phyloP scores from a whole-genome alignment of 2,113 vertebrate genomes.

The Limnothrissa miodon region DNA sequence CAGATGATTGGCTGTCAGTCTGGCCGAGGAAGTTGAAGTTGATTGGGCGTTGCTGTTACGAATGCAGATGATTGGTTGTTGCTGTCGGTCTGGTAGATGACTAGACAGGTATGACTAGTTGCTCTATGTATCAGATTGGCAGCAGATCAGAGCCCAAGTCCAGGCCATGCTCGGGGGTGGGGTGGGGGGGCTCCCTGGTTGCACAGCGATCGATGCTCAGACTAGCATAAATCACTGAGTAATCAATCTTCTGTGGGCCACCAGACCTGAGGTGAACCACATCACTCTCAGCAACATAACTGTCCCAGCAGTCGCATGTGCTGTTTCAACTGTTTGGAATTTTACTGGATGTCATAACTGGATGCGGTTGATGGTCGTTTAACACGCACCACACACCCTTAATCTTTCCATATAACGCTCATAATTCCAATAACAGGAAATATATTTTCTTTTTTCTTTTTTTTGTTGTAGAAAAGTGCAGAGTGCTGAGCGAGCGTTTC shows the following conservation, averaged over 20 bases:
- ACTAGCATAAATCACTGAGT: conserved; percentile 29
- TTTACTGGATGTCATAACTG: not conserved
- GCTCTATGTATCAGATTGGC: no score
- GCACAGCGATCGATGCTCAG: conserved; percentile 25
- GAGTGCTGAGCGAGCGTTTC: conserved; percentile 26
- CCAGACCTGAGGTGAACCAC: conserved; percentile 3
- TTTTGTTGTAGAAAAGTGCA: not conserved
- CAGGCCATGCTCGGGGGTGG: no score
- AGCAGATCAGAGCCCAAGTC: no score
- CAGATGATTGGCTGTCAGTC: no score
- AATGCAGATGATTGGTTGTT: no score
- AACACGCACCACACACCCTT: not conserved
- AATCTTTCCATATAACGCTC: not conserved
- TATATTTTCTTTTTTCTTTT: no score
- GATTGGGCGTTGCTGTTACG: no score
- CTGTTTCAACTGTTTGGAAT: not conserved
- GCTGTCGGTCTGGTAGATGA: no score
- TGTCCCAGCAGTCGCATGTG: not conserved
- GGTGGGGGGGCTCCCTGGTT: not conserved
- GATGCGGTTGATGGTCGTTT: not conserved
- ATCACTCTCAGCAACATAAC: not conserved
- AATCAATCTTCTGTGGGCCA: conserved; percentile 26
- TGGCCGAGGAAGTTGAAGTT: no score
- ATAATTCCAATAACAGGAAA: not conserved
- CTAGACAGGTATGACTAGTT: no score